A percentile compares a stretch with the other conserved stretches of the same genome.
These are phyloP conservation scores for Hemaris fuciformis DNA, from an alignment of 2,888 invertebrate genomes.

Conservation along the genomic window DNA sequence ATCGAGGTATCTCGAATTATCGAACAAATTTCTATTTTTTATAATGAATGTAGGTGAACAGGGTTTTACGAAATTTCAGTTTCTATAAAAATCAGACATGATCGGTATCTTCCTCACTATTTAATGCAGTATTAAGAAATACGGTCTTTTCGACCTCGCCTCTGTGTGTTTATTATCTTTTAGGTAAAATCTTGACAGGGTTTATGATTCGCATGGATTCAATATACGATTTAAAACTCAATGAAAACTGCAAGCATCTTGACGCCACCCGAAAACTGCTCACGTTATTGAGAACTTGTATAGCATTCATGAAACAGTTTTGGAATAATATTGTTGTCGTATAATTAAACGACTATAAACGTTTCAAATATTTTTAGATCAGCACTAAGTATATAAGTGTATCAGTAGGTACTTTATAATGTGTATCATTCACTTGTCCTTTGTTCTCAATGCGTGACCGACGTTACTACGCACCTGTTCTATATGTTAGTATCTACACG, in stretches of 20 bases:
- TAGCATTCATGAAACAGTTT: neutral
- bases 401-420: neutral
- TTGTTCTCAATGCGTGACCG: neutral
- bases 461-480: neutral
- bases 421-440: neutral
- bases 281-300: neutral
- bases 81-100: conserved; percentile 27
- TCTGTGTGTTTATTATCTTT: neutral
- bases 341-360: no score
- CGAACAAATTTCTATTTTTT: conserved; percentile 26
- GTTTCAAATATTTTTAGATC: neutral
- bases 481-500: neutral
- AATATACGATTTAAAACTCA: neutral
- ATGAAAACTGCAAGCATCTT: neutral
- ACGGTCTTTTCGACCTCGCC: neutral
- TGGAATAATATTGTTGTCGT: neutral
- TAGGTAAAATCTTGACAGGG: neutral
- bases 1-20: conserved; percentile 12
- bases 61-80: conserved; percentile 58
- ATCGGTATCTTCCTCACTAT: neutral
- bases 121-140: neutral
- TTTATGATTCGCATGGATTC: neutral
- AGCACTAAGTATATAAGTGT: no score
- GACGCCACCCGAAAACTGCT: neutral
- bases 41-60: conserved; percentile 55